Base-by-base conservation (phyloP, 2,888 invertebrate species). In the Opisthograptis luteolata region DNA sequence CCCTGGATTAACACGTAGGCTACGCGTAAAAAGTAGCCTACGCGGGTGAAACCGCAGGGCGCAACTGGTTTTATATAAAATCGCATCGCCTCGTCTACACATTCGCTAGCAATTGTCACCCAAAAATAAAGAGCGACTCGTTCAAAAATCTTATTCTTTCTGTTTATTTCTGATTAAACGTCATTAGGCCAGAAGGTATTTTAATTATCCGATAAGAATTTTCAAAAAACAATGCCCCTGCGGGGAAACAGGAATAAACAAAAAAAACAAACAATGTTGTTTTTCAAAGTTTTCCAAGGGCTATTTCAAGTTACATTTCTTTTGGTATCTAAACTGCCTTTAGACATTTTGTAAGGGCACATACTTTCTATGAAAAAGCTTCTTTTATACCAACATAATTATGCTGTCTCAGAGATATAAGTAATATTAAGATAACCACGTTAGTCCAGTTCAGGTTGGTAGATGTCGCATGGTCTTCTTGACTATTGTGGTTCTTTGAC, bases 71-170 rank as follows among this genome's bases (percentile, higher is more conserved):
- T 3, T 2, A 17, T 5, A 17, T 3, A 17, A 3, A 9, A 32
- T 37, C 42, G 39, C 22, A 3, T 49, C 43, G 43, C 14, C 5
- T 2, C 15, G 27, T 25, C 2, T n/a, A 20, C 28, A 43, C 20
- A n/a, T n/a, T 12, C 32, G 8, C 14, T 3, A 34, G 27, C 59
- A 42, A 68, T 68, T 70, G 68, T 68, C 58, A 50, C 55, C 60
- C 57, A 49, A 55, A 62, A 67, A 48, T 52, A 55, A 58, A 55
- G 58, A 42, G 25, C 40, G 45, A 46, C 44, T 47, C 44, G 37
- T 48, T 36, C 42, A 13, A 12, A 10, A 46, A 43, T 51, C 40
- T 30, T 39, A 35, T 35, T 44, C 31, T 40, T 46, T 55, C 53
- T 41, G 44, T 50, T 55, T 47, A 43, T 49, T 51, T 46, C 42